phyloP scores from a whole-genome alignment of 1,140 invertebrate species.

The Armadillidium nasatum region DNA sequence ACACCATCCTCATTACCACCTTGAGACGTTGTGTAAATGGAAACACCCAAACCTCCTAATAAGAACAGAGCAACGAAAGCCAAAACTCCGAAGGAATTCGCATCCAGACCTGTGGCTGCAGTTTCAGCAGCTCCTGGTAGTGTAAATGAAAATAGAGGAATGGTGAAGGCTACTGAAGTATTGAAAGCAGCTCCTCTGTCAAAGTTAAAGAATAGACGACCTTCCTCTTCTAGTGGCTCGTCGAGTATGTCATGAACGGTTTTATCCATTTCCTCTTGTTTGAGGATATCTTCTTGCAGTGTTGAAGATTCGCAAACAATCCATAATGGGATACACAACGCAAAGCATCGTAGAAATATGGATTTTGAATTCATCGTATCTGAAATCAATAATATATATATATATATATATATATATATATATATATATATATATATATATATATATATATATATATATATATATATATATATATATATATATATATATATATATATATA shows the following conservation, averaged over 20 bases:
- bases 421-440: slow-evolving; percentile 15
- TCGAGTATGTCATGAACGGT: slow-evolving; percentile 35
- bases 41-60: slow-evolving; percentile 36
- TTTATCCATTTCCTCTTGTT: slow-evolving; percentile 27
- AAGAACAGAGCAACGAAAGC: slow-evolving; percentile 41
- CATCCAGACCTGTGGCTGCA: slow-evolving; percentile 31
- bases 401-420: background rate
- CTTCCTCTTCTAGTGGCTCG: slow-evolving; percentile 30
- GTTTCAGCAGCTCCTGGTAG: slow-evolving; percentile 42
- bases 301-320: background rate
- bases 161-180: slow-evolving; percentile 47
- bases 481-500: too few relatives aligned
- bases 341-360: background rate
- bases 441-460: slow-evolving; percentile 15
- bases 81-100: slow-evolving; percentile 35
- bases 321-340: background rate
- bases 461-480: slow-evolving; percentile 13
- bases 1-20: slow-evolving; percentile 17
- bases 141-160: slow-evolving; percentile 48
- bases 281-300: background rate
- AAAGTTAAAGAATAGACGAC: slow-evolving; percentile 39
- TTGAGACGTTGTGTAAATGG: slow-evolving; percentile 43
- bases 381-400: background rate
- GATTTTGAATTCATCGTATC: background rate
- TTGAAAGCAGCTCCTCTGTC: slow-evolving; percentile 46